Evolutionary conservation across 2,113 vertebrate species (phyloP).

Genomic region (Rousettus leschenaultii): DNA sequence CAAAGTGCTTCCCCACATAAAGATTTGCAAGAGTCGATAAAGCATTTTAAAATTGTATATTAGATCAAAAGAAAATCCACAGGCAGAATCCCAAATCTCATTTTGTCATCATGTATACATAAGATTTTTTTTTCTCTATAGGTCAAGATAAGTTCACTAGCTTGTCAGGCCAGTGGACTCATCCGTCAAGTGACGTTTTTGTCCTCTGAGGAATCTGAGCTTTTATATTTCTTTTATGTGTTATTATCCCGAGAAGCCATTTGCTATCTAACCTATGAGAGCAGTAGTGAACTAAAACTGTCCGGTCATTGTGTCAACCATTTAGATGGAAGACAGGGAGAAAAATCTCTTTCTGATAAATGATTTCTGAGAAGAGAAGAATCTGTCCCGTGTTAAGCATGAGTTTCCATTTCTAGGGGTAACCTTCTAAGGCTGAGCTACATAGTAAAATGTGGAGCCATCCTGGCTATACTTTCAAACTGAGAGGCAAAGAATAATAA

Average conservation of each 20-base stretch:
- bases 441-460: not conserved
- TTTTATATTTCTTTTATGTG: constrained; percentile 50
- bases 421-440: constrained; percentile 33
- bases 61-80: not conserved
- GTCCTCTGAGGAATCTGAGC: constrained; percentile 35
- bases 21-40: not conserved
- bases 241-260: constrained; percentile 42
- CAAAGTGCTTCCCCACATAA: not conserved
- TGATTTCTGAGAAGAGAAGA: constrained; percentile 27
- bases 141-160: constrained; percentile 30
- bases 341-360: constrained; percentile 42
- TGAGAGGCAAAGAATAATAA: not conserved
- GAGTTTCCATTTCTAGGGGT: constrained; percentile 35
- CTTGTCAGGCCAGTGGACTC: constrained; percentile 15
- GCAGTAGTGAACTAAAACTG: constrained; percentile 13
- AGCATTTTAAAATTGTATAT: not conserved
- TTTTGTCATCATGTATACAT: not conserved
- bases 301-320: constrained; percentile 36
- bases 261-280: constrained; percentile 33
- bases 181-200: constrained; percentile 18
- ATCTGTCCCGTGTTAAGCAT: not conserved
- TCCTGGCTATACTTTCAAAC: not conserved
- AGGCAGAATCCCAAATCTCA: not conserved
- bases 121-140: not conserved
- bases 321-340: constrained; percentile 20